These are phyloP conservation scores for Clitarchus hookeri DNA, from an alignment of 2,888 invertebrate genomes.

Conservation along the genomic window DNA sequence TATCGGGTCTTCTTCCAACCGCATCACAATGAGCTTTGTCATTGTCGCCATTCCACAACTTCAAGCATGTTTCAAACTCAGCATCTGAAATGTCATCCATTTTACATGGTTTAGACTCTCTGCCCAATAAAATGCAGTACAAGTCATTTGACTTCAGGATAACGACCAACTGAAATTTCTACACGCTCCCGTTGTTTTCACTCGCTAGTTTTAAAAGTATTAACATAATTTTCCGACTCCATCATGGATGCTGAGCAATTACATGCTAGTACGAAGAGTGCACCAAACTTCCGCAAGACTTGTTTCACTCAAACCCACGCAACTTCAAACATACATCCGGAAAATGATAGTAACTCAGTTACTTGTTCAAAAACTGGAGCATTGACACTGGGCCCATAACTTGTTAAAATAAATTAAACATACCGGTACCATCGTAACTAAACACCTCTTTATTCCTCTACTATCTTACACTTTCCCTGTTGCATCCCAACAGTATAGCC, in stretches of 20 bases:
- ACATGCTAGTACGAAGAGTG: background rate
- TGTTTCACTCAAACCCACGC: no score
- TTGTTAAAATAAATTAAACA: no score
- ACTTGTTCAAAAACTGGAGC: no score
- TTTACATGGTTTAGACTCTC: background rate
- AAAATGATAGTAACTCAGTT: no score
- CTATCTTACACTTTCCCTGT: no score
- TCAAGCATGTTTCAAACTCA: background rate
- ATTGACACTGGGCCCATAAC: no score
- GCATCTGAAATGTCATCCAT: background rate
- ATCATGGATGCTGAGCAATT: background rate
- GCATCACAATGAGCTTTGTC: background rate
- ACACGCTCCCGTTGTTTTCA: background rate
- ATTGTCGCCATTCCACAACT: background rate
- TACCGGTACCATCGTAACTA: no score
- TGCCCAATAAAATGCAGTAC: background rate
- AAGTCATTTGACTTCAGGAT: background rate
- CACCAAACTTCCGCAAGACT: no score
- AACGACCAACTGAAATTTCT: background rate
- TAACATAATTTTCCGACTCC: background rate
- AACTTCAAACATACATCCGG: no score
- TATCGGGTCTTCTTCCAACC: background rate
- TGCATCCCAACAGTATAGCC: no score
- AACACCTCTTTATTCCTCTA: no score
- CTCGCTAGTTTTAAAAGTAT: background rate